Percentiles rank a stretch among this genome's conserved stretches.
Conservation (phyloP, 2,888 invertebrate genomes). For the Protodeltote pygarga region DNA sequence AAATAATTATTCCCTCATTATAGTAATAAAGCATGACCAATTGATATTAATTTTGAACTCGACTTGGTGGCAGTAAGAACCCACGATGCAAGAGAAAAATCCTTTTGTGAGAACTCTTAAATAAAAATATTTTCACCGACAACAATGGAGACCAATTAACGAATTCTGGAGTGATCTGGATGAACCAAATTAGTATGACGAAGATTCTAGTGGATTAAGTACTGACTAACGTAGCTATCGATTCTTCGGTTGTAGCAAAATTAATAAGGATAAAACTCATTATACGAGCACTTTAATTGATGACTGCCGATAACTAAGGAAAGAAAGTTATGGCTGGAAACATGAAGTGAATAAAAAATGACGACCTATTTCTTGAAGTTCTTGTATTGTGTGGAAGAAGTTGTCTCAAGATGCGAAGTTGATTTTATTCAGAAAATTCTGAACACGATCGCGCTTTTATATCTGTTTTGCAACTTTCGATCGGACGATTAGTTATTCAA, state of each 20-base stretch:
- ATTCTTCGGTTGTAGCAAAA: conserved; percentile 20
- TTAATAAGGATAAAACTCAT: conserved; percentile 14
- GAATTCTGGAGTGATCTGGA: neutral
- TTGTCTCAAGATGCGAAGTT: neutral
- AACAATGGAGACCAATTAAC: conserved; percentile 13
- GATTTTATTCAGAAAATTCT: too few species aligned
- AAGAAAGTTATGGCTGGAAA: conserved; percentile 13
- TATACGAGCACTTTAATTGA: conserved; percentile 14
- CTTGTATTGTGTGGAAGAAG: conserved; percentile 3
- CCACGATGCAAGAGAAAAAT: too few species aligned
- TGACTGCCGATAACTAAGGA: conserved; percentile 7
- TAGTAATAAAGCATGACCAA: too few species aligned
- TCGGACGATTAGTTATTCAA: too few species aligned
- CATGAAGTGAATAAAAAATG: conserved; percentile 13
- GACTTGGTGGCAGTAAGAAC: too few species aligned
- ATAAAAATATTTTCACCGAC: conserved; percentile 3
- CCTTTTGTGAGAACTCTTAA: neutral
- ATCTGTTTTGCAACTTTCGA: too few species aligned
- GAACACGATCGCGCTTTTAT: too few species aligned
- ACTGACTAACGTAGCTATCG: conserved; percentile 6
- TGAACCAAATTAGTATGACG: conserved; percentile 16
- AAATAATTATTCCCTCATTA: too few species aligned
- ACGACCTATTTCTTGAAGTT: conserved; percentile 4
- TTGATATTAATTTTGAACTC: too few species aligned
- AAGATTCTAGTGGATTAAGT: conserved; percentile 3